Percentiles rank a stretch among this genome's conserved stretches.
Evolutionary conservation across 2,113 vertebrate species (phyloP).

Genomic region (Spheniscus mendiculus): DNA sequence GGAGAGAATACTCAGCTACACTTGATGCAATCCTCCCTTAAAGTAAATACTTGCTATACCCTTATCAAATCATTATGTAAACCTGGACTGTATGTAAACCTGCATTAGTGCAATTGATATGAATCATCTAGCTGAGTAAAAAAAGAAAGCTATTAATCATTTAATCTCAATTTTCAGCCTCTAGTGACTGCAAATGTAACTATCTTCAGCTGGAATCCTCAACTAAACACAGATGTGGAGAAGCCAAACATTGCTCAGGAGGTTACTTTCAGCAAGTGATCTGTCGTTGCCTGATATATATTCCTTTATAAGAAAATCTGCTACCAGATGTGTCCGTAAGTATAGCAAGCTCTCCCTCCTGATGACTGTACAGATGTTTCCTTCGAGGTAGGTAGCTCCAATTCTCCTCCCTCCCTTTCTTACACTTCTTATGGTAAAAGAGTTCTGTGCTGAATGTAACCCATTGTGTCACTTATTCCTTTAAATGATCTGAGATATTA

Average conservation of each 20-base stretch:
- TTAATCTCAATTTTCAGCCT: background rate
- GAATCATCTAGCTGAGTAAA: background rate
- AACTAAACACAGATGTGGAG: constrained; percentile 26
- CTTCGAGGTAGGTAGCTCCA: background rate
- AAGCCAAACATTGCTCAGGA: background rate
- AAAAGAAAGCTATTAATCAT: constrained; percentile 1
- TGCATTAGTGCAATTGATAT: background rate
- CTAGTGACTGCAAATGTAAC: background rate
- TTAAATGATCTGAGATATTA: background rate
- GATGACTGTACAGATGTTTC: background rate
- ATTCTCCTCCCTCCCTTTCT: background rate
- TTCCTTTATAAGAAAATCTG: background rate
- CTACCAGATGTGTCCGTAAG: background rate
- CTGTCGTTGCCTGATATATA: background rate
- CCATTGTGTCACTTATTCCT: background rate
- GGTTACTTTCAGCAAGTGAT: constrained; percentile 15
- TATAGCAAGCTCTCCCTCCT: background rate
- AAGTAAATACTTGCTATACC: background rate
- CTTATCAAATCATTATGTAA: background rate
- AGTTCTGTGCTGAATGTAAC: background rate
- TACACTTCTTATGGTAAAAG: background rate
- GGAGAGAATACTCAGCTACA: background rate
- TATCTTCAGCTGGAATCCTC: constrained; percentile 38
- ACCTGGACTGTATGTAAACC: background rate
- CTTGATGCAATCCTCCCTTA: background rate